Evolutionary conservation across 2,797 vertebrate species (phyloP), one percentile per base, ranked within the genome.

Genomic region (Bucorvus abyssinicus): DNA sequence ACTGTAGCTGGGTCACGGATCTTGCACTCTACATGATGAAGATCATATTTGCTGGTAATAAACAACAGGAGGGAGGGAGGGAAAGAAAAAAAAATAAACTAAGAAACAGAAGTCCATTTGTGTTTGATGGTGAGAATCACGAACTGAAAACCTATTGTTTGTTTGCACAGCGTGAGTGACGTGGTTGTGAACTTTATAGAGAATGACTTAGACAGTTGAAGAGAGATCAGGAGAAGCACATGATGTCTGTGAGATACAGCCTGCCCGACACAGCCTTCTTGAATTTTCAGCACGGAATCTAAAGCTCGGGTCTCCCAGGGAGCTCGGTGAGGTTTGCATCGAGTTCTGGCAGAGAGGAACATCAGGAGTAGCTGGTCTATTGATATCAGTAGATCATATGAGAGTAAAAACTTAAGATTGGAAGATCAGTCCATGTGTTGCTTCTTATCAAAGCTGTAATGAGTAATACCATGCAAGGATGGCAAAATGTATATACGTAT

Each of bases 121-220:
- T 50, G 20, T 90, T 84, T 94, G 83, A 78, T 84, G n/a, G 34
- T 91, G 76, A 77, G 27, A 7, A 83, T 55, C 81, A 77, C 88
- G 92, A 84, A 60, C 70, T 85, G 76, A 95, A 95, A 97, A 79
- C 56, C 80, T 89, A 93, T 76, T 63, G 61, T 88, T 70, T 87
- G 30, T 88, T 97, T 94, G 63, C 78, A 69, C 75, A 87, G 34
- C 8, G 0, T 89, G 45, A 65, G 23, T 52, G 38, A 8, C 3
- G 10, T 47, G 44, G 4, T 57, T 75, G 55, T 88, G 73, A 84
- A 82, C 82, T 89, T 89, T 83, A 76, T 56, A 34, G 57, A 89
- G 45, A 57, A 90, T 60, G 52, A 64, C 21, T 79, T 50, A 60
- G 86, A 56, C 67, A 60, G 23, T 3, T 53, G 68, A 97, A 94